A percentile compares a stretch with the other conserved stretches of the same genome.
These are phyloP conservation scores for Drosophila recens DNA, from an alignment of 2,888 invertebrate genomes.

Conservation along the genomic window DNA sequence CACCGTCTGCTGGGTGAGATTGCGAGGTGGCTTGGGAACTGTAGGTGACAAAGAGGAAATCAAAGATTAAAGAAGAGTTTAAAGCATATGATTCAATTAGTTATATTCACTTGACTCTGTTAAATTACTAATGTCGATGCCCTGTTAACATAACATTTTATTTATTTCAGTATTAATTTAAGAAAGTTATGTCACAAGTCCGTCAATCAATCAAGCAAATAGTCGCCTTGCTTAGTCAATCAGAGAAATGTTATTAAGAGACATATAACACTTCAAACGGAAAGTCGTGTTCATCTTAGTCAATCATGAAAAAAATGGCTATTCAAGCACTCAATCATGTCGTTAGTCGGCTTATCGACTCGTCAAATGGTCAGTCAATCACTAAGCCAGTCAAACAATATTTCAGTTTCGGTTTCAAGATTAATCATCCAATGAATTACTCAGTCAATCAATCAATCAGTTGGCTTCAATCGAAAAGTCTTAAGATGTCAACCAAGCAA, in stretches of 20 bases:
- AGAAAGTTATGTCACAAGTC: too few relatives aligned
- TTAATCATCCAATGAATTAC: background rate
- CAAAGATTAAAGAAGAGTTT: background rate
- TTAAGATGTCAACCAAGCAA: background rate
- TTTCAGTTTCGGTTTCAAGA: background rate
- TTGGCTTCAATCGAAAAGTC: background rate
- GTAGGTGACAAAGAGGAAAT: background rate
- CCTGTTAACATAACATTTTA: too few relatives aligned
- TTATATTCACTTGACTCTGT: too few relatives aligned
- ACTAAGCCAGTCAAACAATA: background rate
- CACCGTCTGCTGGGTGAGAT: constrained; percentile 91
- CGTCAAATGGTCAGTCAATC: background rate
- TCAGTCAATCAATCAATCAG: background rate
- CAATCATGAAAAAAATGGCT: background rate
- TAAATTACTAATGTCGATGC: too few relatives aligned
- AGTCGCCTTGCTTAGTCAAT: background rate
- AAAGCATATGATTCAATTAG: too few relatives aligned
- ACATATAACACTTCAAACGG: too few relatives aligned
- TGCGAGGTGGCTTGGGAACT: constrained; percentile 93
- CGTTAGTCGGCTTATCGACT: background rate
- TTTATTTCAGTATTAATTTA: too few relatives aligned
- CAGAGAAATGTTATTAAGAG: too few relatives aligned
- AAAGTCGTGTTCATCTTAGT: background rate
- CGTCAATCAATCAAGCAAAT: background rate
- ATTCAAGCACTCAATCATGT: background rate